Evolutionary conservation across 2,888 invertebrate species (phyloP), one percentile per base, ranked within the genome.

Genomic region (Metellina segmentata): DNA sequence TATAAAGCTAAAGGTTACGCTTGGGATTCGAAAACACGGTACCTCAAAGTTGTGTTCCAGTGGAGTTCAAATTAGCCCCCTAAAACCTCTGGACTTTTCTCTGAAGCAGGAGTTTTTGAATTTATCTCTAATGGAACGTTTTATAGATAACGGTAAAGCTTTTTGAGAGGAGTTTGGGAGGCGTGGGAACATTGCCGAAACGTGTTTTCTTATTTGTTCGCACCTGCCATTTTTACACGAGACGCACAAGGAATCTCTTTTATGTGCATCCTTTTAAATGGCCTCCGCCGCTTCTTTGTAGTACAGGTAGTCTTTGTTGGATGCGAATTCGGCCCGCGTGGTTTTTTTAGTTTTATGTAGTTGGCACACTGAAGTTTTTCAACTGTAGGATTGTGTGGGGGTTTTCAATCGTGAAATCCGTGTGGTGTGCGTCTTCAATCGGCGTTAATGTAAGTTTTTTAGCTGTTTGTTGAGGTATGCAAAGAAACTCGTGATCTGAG

Each of bases 151-250:
- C 74, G 48, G 34, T 52, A 2, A 16, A 49, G 70, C 51, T 69
- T 82, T 77, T 49, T 11, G 7, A 61, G 34, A 79, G 81, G 81
- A 34, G 71, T 79, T 79, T 78, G 48, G 53, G 85, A 79, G 90
- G 90, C 90, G 85, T 85, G 85, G 74, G 85, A 85, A 85, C 85
- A 19, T 20, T 85, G 70, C n/a, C 48, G 72, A 74, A 81, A 83
- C 74, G 79, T 74, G 72, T 81, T 90, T 85, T 85, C 82, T 72
- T 79, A 85, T 90, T 90, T 90, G 85, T 85, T 72, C 74, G 79
- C 90, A 90, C 90, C 90, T 90, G 90, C 85, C 90, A 34, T 48
- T 90, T 85, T 90, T 85, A 85, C 85, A 85, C 75, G 85, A 75
- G 72, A 51, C 13, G 49, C 51, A 72, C 72, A 72, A 72, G 53